Percentiles rank a stretch among this genome's conserved stretches.
Conservation (phyloP, 2,797 vertebrate genomes). For the Karalla daura region DNA sequence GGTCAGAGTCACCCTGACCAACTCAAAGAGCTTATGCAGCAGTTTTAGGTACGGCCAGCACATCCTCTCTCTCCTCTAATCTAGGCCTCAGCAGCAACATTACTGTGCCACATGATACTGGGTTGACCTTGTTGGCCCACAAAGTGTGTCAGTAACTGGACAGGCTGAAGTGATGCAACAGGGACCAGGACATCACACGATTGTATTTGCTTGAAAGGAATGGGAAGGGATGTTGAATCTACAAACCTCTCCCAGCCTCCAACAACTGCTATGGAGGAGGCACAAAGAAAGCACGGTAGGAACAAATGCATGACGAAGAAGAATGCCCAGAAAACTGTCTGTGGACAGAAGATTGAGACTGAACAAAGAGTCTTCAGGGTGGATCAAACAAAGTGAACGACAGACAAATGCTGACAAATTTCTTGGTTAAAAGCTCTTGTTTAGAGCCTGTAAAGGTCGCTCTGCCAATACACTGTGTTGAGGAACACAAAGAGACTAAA, state of each 20-base stretch:
- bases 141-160: not conserved
- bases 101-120: too few relatives aligned
- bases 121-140: not conserved
- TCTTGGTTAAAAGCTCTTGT: not conserved
- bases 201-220: not conserved
- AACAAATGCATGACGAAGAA: not conserved
- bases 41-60: too few relatives aligned
- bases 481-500: too few relatives aligned
- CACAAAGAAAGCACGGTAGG: constrained; percentile 9
- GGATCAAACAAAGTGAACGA: not conserved
- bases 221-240: not conserved
- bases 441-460: not conserved
- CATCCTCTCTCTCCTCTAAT: too few relatives aligned
- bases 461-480: too few relatives aligned
- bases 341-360: not conserved
- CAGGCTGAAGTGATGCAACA: not conserved
- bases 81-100: too few relatives aligned
- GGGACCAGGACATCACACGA: not conserved
- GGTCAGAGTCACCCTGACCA: too few relatives aligned
- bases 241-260: constrained; percentile 8
- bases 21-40: too few relatives aligned
- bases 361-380: not conserved
- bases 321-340: not conserved
- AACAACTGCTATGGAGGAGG: not conserved
- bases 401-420: not conserved